Evolutionary conservation across 2,888 invertebrate genomes (phyloP).

Genomic region (Anthoptus insignis): DNA sequence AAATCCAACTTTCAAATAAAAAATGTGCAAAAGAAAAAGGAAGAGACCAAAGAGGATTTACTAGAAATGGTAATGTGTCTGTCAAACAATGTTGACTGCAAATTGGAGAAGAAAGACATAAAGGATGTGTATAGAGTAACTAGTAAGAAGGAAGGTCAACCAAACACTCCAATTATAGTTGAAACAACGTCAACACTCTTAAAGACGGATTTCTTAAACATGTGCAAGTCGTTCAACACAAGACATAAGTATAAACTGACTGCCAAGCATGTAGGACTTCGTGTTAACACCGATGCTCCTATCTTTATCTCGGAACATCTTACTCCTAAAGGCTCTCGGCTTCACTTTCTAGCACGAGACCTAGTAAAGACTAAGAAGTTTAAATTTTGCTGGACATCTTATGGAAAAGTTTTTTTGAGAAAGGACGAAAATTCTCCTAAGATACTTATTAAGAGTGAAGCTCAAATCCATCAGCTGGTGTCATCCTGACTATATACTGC

Average conservation of each 20-base stretch:
- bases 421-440: not conserved
- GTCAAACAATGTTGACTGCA: constrained; percentile 18
- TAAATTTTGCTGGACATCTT: not conserved
- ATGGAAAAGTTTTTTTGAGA: not conserved
- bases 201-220: not conserved
- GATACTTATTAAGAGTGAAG: not conserved
- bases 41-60: constrained; percentile 22
- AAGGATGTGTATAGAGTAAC: constrained; percentile 13
- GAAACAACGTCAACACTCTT: not conserved
- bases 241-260: not conserved
- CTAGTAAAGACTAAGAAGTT: not conserved
- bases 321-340: not conserved
- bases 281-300: not conserved
- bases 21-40: constrained; percentile 14
- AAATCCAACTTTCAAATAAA: constrained; percentile 32
- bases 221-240: not conserved
- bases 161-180: not conserved
- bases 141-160: not conserved
- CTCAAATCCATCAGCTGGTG: not conserved
- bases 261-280: not conserved
- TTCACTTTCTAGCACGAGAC: not conserved
- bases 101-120: not conserved
- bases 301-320: not conserved
- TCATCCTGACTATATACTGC: not conserved
- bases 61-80: constrained; percentile 18